Evolutionary conservation across 53 echinoderm and acorn worm species (phyloP).

Genomic region (Luidia sarsii): DNA sequence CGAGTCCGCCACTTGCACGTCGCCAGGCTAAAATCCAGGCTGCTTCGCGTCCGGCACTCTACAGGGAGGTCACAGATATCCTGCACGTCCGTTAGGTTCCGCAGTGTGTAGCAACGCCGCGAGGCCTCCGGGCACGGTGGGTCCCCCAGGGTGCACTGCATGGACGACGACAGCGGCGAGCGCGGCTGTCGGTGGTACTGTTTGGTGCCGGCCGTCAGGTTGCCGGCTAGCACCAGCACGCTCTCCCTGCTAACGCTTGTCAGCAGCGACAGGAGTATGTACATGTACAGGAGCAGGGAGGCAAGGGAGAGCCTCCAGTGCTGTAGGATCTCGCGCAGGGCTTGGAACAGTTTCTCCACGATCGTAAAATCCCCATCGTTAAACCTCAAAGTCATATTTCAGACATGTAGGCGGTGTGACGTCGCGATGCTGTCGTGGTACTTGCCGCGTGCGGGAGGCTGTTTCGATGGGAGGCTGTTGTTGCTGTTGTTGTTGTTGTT

Average conservation of each 20-base stretch:
- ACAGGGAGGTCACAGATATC: constrained; percentile 39
- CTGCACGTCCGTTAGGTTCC: constrained; percentile 18
- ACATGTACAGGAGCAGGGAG: constrained; percentile 61
- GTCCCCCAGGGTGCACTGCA: neutral
- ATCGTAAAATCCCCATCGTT: constrained; percentile 79
- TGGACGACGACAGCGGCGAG: neutral
- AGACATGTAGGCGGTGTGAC: constrained; percentile 82
- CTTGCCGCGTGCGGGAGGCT: too few species aligned
- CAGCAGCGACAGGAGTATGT: constrained; percentile 54
- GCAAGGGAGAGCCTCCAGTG: constrained; percentile 60
- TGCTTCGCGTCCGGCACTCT: constrained; percentile 31
- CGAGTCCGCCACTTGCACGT: constrained; percentile 36
- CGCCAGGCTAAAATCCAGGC: constrained; percentile 42
- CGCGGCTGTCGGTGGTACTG: constrained; percentile 9
- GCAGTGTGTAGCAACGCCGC: constrained; percentile 14
- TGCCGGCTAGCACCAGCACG: constrained; percentile 53
- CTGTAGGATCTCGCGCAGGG: constrained; percentile 54
- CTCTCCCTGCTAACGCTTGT: constrained; percentile 54
- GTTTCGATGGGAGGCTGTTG: too few species aligned
- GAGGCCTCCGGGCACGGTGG: constrained; percentile 16
- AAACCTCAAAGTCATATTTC: constrained; percentile 97
- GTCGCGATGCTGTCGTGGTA: constrained; percentile 77
- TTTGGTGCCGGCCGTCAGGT: constrained; percentile 11
- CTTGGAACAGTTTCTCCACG: constrained; percentile 59
- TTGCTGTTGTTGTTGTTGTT: too few species aligned